Conservation (phyloP, 2,113 vertebrate species). For the Nothoprocta perdicaria region DNA sequence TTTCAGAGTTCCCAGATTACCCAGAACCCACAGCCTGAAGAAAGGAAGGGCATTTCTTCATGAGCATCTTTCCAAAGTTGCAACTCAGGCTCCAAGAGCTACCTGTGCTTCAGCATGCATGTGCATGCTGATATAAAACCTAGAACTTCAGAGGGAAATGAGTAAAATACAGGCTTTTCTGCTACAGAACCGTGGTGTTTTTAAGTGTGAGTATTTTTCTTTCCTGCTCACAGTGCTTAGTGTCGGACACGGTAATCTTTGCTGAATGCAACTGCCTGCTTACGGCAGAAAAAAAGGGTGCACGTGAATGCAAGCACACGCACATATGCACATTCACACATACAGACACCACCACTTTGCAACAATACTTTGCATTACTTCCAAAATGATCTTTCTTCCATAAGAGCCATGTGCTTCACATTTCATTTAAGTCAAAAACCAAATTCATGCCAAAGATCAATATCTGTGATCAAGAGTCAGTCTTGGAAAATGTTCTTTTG, state of each 20-base stretch:
- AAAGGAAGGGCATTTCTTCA: not conserved
- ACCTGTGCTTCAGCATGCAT: not conserved
- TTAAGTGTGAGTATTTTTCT: not conserved
- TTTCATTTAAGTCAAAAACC: not conserved
- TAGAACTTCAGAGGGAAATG: not conserved
- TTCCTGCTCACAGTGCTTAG: not conserved
- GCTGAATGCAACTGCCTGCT: not conserved
- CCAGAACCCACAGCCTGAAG: not conserved
- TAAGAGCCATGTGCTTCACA: not conserved
- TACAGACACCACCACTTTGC: not conserved
- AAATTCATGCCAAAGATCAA: not conserved
- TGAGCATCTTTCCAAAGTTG: not conserved
- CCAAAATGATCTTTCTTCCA: not conserved
- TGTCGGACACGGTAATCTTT: not conserved
- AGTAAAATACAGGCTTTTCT: not conserved
- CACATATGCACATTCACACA: accelerated
- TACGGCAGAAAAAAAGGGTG: not conserved
- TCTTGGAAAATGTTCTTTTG: not conserved
- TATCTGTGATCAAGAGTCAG: not conserved
- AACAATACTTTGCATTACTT: not conserved
- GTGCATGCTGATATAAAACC: not conserved
- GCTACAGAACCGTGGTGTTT: not conserved
- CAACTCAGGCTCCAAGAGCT: not conserved
- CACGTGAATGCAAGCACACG: accelerated
- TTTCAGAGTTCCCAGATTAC: not conserved